Conservation (phyloP, 2,888 invertebrate genomes). For the Acronicta aceris region DNA sequence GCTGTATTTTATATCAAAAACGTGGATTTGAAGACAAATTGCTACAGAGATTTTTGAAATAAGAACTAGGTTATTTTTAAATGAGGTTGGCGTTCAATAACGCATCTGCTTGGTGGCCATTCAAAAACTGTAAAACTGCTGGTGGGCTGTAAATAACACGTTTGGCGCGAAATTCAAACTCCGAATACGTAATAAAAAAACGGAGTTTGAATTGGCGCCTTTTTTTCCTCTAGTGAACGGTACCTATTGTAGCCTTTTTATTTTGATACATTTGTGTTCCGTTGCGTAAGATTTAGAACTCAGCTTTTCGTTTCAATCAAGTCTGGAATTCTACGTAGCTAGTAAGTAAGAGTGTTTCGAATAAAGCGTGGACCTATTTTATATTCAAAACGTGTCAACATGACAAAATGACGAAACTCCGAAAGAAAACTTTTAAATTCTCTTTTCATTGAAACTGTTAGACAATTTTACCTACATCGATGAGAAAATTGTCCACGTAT, state of each 20-base stretch:
- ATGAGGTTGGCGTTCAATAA: no score
- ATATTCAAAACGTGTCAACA: constrained; percentile 2
- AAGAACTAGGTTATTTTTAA: constrained; percentile 6
- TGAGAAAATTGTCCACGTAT: no score
- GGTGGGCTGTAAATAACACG: constrained; percentile 3
- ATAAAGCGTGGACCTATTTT: constrained; percentile 5
- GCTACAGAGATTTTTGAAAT: constrained; percentile 12
- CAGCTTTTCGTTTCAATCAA: constrained; percentile 36
- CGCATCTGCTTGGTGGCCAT: no score
- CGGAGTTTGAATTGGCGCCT: background rate
- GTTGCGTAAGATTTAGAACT: constrained; percentile 20
- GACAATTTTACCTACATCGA: no score
- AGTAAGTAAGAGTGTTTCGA: constrained; percentile 14
- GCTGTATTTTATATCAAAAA: constrained; percentile 32
- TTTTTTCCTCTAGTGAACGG: no score
- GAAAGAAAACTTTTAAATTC: no score
- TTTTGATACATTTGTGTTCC: constrained; percentile 31
- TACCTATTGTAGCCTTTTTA: constrained; percentile 3
- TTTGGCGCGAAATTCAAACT: constrained; percentile 35
- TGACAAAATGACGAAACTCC: background rate
- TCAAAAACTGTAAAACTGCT: no score
- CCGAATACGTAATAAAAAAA: no score
- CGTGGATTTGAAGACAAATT: constrained; percentile 17
- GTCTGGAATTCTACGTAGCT: constrained; percentile 21
- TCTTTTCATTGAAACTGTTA: no score